Evolutionary conservation across 1,140 invertebrate genomes (phyloP).

Genomic region (Pseudoatta argentina): DNA sequence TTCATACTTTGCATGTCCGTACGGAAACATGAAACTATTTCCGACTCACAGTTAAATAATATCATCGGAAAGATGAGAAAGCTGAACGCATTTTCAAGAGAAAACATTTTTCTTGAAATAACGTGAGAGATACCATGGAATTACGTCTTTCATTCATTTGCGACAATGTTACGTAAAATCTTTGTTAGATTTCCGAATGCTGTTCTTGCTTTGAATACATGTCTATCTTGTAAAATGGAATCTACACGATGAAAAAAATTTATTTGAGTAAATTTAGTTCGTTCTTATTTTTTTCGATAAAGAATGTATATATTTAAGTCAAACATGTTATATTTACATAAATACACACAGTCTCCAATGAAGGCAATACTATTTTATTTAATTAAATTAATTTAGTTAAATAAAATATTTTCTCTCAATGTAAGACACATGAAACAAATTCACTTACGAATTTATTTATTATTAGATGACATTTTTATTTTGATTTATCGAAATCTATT

Average conservation of each 20-base stretch:
- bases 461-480: background rate
- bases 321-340: no score
- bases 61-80: constrained; percentile 39
- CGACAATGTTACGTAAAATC: background rate
- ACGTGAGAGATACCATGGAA: background rate
- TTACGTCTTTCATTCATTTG: constrained; percentile 9
- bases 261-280: no score
- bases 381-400: no score
- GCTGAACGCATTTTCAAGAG: constrained; percentile 17
- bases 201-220: background rate
- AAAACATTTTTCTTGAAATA: constrained; percentile 43
- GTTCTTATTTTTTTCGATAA: no score
- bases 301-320: no score
- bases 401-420: background rate
- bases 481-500: background rate
- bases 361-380: no score
- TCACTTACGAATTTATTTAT: background rate
- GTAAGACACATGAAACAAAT: background rate
- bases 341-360: no score
- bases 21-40: constrained; percentile 39
- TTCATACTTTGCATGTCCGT: background rate
- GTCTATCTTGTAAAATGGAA: background rate
- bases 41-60: constrained; percentile 31
- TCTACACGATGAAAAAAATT: no score
- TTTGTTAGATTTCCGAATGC: background rate